phyloP scores from a whole-genome alignment of 2,888 invertebrate genomes.

The Dioctria rufipes region DNA sequence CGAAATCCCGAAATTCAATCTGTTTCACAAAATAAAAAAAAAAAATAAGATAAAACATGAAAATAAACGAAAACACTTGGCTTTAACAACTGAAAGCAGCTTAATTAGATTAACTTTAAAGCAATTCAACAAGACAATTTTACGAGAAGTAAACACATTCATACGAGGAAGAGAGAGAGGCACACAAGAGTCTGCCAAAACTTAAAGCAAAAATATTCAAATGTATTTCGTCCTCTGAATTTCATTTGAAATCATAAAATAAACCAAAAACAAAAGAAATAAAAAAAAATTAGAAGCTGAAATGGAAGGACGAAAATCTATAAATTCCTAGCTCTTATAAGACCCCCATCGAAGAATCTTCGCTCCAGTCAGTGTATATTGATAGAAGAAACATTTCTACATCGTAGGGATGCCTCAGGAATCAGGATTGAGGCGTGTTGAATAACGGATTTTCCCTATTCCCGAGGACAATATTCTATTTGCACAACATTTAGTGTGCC shows the following conservation, averaged over 20 bases:
- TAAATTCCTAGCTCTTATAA: conserved; percentile 26
- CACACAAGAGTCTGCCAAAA: conserved; percentile 29
- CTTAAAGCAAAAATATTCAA: conserved; percentile 50
- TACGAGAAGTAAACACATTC: conserved; percentile 22
- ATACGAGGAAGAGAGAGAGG: neutral
- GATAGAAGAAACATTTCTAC: conserved; percentile 4
- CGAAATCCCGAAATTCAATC: too few species aligned
- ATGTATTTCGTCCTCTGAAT: conserved; percentile 48
- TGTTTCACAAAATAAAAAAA: neutral
- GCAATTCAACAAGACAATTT: conserved; percentile 41
- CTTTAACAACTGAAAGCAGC: neutral
- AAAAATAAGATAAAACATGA: neutral
- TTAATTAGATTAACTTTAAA: conserved; percentile 48
- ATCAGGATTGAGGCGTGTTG: conserved; percentile 34
- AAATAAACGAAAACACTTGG: neutral
- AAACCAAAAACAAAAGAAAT: conserved; percentile 14
- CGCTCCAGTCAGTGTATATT: conserved; percentile 1
- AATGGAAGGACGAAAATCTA: conserved; percentile 14
- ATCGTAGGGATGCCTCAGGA: conserved; percentile 12
- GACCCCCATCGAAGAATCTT: neutral
- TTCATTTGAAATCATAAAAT: conserved; percentile 51
- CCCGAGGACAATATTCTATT: conserved; percentile 27
- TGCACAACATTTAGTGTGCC: conserved; percentile 47
- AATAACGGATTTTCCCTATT: conserved; percentile 45
- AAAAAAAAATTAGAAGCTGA: conserved; percentile 6